Percentiles rank a stretch among this genome's conserved stretches.
phyloP scores from a whole-genome alignment of 2,797 vertebrate genomes.

The Falco berigora region DNA sequence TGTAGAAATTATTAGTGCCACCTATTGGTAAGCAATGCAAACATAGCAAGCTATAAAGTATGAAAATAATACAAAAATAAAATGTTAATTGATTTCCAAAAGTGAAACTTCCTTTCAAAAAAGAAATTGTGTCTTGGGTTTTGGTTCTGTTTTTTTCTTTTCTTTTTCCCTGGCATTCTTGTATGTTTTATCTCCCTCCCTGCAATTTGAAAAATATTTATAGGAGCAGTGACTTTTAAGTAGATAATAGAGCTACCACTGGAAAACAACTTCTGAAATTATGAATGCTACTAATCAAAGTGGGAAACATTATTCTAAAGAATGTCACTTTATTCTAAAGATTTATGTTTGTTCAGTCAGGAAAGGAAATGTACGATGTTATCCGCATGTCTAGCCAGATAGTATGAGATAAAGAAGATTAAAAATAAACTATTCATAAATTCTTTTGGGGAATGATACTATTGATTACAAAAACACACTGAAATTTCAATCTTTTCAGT shows the following conservation, averaged over 20 bases:
- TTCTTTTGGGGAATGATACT: not conserved
- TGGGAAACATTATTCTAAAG: not conserved
- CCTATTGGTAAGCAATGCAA: conserved; percentile 36
- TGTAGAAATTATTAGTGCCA: conserved; percentile 54
- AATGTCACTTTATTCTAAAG: not conserved
- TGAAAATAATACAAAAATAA: not conserved
- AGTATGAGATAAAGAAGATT: not conserved
- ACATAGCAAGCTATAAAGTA: not conserved
- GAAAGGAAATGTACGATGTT: not conserved
- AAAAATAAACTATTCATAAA: not conserved
- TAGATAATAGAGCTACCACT: not conserved
- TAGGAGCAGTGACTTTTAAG: not conserved
- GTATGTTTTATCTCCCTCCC: not conserved
- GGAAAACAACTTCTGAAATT: not conserved
- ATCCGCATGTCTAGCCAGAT: not conserved
- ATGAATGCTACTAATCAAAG: conserved; percentile 8
- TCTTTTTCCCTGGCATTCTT: not conserved
- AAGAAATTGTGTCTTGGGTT: not conserved
- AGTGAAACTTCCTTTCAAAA: not conserved
- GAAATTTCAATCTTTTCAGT: not conserved
- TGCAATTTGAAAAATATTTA: not conserved
- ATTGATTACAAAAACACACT: not conserved
- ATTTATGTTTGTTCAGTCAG: not conserved
- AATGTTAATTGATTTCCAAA: not conserved
- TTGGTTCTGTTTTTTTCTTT: not conserved